These are phyloP conservation scores for Cartodere bifasciata DNA, from an alignment of 2,888 invertebrate genomes.

Conservation along the genomic window DNA sequence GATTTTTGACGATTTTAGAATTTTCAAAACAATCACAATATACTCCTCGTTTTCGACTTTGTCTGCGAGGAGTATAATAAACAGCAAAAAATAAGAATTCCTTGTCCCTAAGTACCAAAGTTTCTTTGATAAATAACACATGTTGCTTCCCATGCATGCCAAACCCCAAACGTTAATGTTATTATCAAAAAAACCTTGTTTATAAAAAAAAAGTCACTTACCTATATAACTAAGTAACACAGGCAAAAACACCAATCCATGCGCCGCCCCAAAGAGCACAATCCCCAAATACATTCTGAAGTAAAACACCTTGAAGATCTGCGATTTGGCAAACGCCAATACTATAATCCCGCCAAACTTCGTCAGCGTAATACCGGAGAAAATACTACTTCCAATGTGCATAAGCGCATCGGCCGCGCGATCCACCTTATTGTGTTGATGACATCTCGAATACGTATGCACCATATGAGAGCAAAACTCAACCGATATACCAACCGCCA, in stretches of 20 bases:
- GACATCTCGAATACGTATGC: constrained; percentile 77
- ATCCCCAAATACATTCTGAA: constrained; percentile 74
- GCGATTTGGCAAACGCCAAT: constrained; percentile 92
- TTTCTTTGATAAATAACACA: no score
- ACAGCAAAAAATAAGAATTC: no score
- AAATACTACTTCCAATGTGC: constrained; percentile 84
- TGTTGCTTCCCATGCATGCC: no score
- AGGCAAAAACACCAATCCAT: constrained; percentile 94
- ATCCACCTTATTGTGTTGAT: constrained; percentile 54
- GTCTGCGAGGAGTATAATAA: no score
- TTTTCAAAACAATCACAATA: no score
- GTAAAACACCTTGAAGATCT: constrained; percentile 68
- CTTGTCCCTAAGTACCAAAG: no score
- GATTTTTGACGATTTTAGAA: no score
- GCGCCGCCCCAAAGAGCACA: constrained; percentile 90
- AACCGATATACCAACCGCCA: constrained; percentile 96
- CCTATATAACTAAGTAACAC: constrained; percentile 95
- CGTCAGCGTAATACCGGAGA: constrained; percentile 95
- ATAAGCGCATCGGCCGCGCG: constrained; percentile 75
- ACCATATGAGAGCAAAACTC: constrained; percentile 98
- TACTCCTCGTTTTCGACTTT: no score
- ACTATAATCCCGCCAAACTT: constrained; percentile 97
- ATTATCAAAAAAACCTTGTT: no score
- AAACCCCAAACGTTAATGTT: no score
- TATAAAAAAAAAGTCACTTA: constrained; percentile 48